Evolutionary conservation across 2,113 vertebrate genomes (phyloP).

Genomic region (Vanacampus margaritifer): DNA sequence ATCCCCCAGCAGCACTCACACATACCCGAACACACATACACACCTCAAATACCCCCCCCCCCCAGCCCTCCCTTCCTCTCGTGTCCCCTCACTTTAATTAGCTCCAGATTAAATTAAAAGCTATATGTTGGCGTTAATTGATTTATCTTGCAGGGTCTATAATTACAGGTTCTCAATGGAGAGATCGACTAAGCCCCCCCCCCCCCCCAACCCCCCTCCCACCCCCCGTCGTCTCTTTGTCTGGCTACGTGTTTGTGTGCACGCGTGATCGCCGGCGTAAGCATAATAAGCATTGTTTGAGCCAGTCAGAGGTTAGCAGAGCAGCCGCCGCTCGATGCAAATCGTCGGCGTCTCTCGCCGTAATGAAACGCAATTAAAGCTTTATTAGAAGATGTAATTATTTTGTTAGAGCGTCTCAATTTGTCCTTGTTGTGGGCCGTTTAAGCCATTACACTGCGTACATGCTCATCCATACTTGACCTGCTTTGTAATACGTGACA

Average conservation of each 20-base stretch:
- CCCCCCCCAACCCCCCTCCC: neutral
- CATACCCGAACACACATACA: neutral
- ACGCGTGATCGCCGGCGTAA: slow-evolving; percentile 45
- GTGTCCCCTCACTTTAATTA: slow-evolving; percentile 69
- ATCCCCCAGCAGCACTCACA: slow-evolving; percentile 41
- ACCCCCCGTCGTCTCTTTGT: slow-evolving; percentile 38
- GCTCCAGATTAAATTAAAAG: slow-evolving; percentile 75
- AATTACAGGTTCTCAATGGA: slow-evolving; percentile 76
- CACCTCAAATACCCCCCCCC: slow-evolving; percentile 14
- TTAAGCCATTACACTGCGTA: slow-evolving; percentile 57
- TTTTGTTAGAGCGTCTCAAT: slow-evolving; percentile 69
- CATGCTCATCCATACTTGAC: slow-evolving; percentile 62
- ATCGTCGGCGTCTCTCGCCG: slow-evolving; percentile 49
- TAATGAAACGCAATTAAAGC: slow-evolving; percentile 73
- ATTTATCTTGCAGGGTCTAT: slow-evolving; percentile 73
- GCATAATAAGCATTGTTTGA: slow-evolving; percentile 62
- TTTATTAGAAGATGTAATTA: slow-evolving; percentile 74
- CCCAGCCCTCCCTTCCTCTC: slow-evolving; percentile 12
- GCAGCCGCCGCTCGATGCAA: slow-evolving; percentile 55
- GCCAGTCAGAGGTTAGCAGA: slow-evolving; percentile 60
- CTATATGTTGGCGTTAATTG: slow-evolving; percentile 75
- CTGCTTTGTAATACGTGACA: slow-evolving; percentile 53
- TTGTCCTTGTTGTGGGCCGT: slow-evolving; percentile 63
- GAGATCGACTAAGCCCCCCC: slow-evolving; percentile 54
- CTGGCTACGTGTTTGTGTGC: slow-evolving; percentile 28